phyloP scores from a whole-genome alignment of 2,113 vertebrate genomes.

The Oryzias melastigma region DNA sequence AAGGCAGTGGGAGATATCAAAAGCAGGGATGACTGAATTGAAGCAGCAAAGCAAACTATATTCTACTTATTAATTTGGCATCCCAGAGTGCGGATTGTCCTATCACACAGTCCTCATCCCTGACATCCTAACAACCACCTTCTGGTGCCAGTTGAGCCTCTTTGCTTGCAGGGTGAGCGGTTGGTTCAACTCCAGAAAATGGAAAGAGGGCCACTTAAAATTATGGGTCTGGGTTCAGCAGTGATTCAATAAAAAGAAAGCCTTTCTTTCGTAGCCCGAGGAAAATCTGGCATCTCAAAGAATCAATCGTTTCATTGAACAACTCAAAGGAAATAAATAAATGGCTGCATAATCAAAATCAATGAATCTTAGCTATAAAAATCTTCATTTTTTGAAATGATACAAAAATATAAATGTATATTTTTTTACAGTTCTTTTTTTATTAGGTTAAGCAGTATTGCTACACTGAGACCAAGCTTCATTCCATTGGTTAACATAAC shows the following conservation, averaged over 20 bases:
- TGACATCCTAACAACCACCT: not conserved
- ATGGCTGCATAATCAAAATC: too few relatives aligned
- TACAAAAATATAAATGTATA: too few relatives aligned
- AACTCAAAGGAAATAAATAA: too few relatives aligned
- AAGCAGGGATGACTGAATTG: slow-evolving; percentile 10
- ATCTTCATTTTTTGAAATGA: too few relatives aligned
- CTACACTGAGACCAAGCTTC: too few relatives aligned
- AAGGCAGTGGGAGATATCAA: slow-evolving; percentile 15
- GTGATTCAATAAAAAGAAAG: slow-evolving; percentile 21
- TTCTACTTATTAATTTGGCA: slow-evolving; percentile 9
- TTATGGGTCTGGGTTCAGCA: slow-evolving; percentile 25
- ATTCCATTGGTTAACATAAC: too few relatives aligned
- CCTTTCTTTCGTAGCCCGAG: not conserved
- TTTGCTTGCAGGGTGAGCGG: slow-evolving; percentile 1
- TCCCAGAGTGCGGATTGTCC: not conserved
- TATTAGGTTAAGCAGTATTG: too few relatives aligned
- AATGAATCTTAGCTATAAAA: too few relatives aligned
- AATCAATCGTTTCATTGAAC: not conserved
- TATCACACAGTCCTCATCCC: not conserved
- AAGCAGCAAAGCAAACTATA: not conserved
- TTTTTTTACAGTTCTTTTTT: too few relatives aligned
- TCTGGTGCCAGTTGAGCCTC: not conserved
- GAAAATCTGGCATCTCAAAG: slow-evolving; percentile 9
- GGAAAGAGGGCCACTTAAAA: slow-evolving; percentile 4
- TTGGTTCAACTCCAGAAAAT: slow-evolving; percentile 14